These are phyloP conservation scores for Chironomus tentans DNA, from an alignment of 2,888 invertebrate genomes.

Conservation along the genomic window DNA sequence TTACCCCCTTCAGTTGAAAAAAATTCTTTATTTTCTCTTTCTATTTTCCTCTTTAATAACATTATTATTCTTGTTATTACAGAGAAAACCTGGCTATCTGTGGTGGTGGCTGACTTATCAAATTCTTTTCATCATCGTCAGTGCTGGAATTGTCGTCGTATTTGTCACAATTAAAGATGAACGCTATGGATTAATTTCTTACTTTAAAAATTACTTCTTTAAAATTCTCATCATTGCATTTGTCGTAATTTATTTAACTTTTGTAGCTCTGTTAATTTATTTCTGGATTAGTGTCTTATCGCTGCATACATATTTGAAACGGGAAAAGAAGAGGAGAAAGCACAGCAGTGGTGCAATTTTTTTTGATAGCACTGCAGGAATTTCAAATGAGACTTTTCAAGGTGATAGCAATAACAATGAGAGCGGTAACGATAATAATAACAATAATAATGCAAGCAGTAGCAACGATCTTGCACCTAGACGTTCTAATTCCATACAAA, in stretches of 20 bases:
- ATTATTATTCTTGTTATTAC: not conserved
- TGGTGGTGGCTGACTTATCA: slow-evolving; percentile 18
- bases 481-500: not conserved
- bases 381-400: not conserved
- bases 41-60: no score
- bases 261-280: slow-evolving; percentile 2
- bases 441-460: not conserved
- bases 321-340: not conserved
- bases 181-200: not conserved
- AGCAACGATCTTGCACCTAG: not conserved
- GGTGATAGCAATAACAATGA: not conserved
- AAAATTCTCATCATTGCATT: not conserved
- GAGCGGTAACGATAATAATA: not conserved
- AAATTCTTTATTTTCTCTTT: no score
- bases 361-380: not conserved
- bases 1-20: no score
- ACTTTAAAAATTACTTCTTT: slow-evolving; percentile 7
- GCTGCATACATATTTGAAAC: not conserved
- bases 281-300: not conserved
- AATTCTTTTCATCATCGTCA: not conserved
- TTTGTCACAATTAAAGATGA: slow-evolving; percentile 10
- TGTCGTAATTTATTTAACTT: not conserved
- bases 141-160: not conserved
- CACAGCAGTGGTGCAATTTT: not conserved
- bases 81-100: not conserved